Evolutionary conservation across 2,113 vertebrate genomes (phyloP), one percentile per base, ranked within the genome.

Genomic region (Opisthocomus hoazin): DNA sequence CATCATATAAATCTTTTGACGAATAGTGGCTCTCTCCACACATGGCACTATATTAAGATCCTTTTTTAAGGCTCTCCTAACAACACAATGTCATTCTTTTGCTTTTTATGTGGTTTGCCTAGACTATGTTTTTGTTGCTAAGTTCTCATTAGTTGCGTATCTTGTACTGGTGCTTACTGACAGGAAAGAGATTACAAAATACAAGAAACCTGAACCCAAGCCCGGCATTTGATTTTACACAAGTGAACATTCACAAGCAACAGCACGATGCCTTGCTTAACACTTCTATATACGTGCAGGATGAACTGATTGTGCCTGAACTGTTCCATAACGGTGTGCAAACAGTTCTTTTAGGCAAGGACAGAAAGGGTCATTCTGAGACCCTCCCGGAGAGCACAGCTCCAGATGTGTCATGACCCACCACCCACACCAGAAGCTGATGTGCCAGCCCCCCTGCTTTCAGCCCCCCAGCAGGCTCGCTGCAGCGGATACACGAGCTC

Each of bases 261-360:
- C n/a, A 36, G 48, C 3, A 15, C 2, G 0, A 24, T 4, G 34
- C 21, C 71, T 30, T 4, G 39, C 29, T 34, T 14, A 57, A 30
- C 9, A 9, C 21, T 60, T 27, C 51, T 61, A 5, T 0, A 4
- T 3, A 24, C 3, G 0, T 3, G 27, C 30, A 43, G 43, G 32
- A 36, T 2, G 29, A 84, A 24, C 19, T 6, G 45, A 24, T 10
- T 0, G 27, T 5, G 5, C 18, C 70, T 36, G 12, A 83, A 24
- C 26, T 46, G 57, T 10, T 74, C 63, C 58, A 10, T 0, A 34
- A 26, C 1, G 1, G 19, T 0, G 0, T 1, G 17, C 0, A 2
- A 85, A 34, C 6, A 22, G 26, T 18, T 37, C 9, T 32, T 30
- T 37, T 4, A 17, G 45, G 15, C 2, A 22, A 60, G 39, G 8